Conservation (phyloP, 92 coral and sea anemone genomes). For the Palythoa heliodiscus region DNA sequence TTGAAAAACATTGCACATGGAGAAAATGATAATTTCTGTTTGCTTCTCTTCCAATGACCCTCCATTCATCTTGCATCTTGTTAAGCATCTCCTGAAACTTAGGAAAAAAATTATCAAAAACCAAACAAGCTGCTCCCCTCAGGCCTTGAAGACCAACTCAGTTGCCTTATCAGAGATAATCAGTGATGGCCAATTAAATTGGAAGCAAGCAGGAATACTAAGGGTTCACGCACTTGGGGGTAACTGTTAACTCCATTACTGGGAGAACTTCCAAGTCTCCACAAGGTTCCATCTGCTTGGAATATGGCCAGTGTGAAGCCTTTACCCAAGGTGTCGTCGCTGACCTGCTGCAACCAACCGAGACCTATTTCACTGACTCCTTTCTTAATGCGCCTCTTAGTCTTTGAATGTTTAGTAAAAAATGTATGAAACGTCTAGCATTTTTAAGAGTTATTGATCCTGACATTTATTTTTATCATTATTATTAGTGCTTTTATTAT, state of each 20-base stretch:
- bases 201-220: neutral
- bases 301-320: neutral
- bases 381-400: neutral
- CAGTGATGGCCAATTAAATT: conserved; percentile 10
- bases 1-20: no score
- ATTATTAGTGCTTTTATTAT: no score
- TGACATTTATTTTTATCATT: neutral
- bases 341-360: conserved; percentile 11
- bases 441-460: neutral
- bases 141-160: conserved; percentile 12
- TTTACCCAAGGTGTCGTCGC: neutral
- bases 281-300: neutral
- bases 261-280: conserved; percentile 1
- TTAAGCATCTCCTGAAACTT: neutral
- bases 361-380: conserved; percentile 14
- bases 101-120: neutral
- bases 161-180: conserved; percentile 3
- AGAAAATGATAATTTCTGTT: no score
- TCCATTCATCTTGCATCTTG: no score
- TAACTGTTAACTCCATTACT: conserved; percentile 26
- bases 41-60: no score
- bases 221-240: conserved; percentile 17
- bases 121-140: conserved; percentile 13
- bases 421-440: no score
- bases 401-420: neutral